A percentile compares a stretch with the other conserved stretches of the same genome.
Conservation (phyloP, 2,797 vertebrate species). For the Astyanax mexicanus region DNA sequence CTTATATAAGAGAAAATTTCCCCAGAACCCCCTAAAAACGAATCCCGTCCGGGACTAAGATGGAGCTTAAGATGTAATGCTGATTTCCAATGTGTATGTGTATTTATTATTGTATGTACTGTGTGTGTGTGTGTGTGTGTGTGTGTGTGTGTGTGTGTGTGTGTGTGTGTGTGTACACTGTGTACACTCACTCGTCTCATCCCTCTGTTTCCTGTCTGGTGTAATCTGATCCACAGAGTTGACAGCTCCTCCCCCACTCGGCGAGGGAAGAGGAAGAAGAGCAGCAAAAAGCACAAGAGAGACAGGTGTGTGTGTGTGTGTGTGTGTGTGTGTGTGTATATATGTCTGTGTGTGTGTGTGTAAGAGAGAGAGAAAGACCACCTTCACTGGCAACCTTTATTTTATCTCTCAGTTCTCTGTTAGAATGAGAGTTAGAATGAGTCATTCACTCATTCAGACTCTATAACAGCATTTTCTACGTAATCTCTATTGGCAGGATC, state of each 20-base stretch:
- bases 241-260: slow-evolving; percentile 91
- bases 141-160: not conserved
- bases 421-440: too few relatives aligned
- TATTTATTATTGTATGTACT: too few relatives aligned
- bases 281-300: slow-evolving; percentile 93
- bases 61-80: too few relatives aligned
- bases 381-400: not conserved
- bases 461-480: too few relatives aligned
- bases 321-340: slow-evolving; percentile 65
- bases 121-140: not conserved
- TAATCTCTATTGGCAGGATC: too few relatives aligned
- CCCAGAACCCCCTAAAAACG: too few relatives aligned
- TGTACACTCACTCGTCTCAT: not conserved
- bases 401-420: too few relatives aligned
- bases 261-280: slow-evolving; percentile 94
- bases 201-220: slow-evolving; percentile 13
- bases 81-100: too few relatives aligned
- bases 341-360: slow-evolving; percentile 40
- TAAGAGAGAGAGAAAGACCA: too few relatives aligned
- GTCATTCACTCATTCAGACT: too few relatives aligned
- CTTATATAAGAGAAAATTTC: too few relatives aligned
- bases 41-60: too few relatives aligned
- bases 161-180: not conserved
- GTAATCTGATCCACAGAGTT: slow-evolving; percentile 73
- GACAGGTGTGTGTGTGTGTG: slow-evolving; percentile 84